Evolutionary conservation across 2,797 vertebrate species (phyloP).

Genomic region (Danionella dracula): DNA sequence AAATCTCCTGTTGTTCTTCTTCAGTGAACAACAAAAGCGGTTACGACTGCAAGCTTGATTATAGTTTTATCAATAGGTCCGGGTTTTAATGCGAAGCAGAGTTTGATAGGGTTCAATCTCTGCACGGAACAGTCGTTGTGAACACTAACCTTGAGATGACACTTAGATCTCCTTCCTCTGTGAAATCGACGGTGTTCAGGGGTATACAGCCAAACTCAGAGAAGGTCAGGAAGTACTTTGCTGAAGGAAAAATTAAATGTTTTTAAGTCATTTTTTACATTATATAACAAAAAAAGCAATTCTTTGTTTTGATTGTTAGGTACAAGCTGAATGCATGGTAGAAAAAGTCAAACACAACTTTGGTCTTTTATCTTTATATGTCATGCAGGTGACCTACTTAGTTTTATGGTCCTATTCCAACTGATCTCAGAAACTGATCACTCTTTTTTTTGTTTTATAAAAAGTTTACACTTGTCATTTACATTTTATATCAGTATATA

Average conservation of each 20-base stretch:
- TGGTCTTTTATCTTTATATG: no score
- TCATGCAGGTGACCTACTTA: no score
- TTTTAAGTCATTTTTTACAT: no score
- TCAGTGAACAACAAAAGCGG: background rate
- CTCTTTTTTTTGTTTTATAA: no score
- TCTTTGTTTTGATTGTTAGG: no score
- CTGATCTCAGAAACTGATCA: no score
- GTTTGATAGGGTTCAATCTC: background rate
- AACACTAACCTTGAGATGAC: constrained; percentile 37
- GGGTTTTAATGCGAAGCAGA: background rate
- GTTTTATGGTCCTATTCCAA: no score
- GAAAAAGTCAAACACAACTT: no score
- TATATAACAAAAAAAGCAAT: no score
- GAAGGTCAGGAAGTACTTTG: constrained; percentile 38
- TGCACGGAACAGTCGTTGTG: background rate
- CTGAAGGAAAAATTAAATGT: constrained; percentile 30
- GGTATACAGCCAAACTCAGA: constrained; percentile 52
- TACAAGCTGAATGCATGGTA: no score
- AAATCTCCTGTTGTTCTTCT: constrained; percentile 12
- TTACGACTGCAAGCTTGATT: background rate
- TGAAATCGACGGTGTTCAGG: constrained; percentile 4
- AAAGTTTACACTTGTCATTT: no score
- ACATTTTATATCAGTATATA: no score
- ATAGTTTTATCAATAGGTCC: background rate
- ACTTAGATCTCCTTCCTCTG: constrained; percentile 12